These are phyloP conservation scores for Pituophis catenifer DNA, from an alignment of 2,113 vertebrate genomes.

Conservation along the genomic window DNA sequence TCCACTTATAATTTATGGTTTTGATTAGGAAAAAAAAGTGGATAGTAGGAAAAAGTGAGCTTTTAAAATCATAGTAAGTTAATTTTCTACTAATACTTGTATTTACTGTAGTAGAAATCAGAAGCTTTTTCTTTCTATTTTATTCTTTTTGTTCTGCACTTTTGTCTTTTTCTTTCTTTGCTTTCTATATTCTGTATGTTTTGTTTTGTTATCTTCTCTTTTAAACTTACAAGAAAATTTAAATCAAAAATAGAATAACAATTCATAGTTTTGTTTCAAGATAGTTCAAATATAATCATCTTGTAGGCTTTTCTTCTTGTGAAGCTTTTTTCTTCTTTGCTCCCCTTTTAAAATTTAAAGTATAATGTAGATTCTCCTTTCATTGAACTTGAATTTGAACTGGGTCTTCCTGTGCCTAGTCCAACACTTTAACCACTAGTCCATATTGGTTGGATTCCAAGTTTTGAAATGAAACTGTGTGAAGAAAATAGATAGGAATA, in stretches of 20 bases:
- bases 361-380: not conserved
- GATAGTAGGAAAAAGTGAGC: not conserved
- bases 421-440: not conserved
- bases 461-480: not conserved
- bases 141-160: no score
- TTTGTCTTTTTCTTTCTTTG: not conserved
- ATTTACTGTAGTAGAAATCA: not conserved
- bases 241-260: not conserved
- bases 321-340: not conserved
- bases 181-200: no score
- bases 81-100: not conserved
- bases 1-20: not conserved
- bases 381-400: not conserved
- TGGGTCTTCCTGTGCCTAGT: not conserved
- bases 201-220: no score
- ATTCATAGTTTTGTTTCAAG: not conserved
- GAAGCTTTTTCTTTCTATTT: not conserved
- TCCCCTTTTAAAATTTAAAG: not conserved
- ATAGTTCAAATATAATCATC: not conserved
- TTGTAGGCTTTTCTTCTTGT: not conserved
- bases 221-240: no score
- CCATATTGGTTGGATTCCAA: not conserved
- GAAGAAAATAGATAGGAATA: not conserved
- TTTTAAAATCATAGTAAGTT: not conserved
- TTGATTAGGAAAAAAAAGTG: not conserved